Percentiles rank a stretch among this genome's conserved stretches.
Conservation (phyloP, 2,113 vertebrate species). For the Diglossa brunneiventris region DNA sequence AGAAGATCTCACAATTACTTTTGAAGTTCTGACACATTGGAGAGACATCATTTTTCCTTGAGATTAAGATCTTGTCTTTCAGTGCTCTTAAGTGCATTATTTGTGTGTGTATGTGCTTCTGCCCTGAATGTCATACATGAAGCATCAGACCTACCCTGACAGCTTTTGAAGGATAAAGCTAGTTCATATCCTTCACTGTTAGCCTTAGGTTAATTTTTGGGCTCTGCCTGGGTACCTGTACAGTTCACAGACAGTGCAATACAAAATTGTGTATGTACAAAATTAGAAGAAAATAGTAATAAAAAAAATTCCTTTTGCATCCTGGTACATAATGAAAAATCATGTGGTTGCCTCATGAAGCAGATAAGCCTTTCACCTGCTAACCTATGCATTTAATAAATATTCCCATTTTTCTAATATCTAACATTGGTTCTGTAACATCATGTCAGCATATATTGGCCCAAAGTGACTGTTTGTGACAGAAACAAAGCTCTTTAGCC, state of each 20-base stretch:
- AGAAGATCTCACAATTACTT: constrained; percentile 42
- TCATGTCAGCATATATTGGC: background rate
- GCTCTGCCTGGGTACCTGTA: background rate
- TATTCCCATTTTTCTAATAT: background rate
- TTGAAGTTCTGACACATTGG: constrained; percentile 20
- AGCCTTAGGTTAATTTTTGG: background rate
- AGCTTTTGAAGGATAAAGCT: constrained; percentile 24
- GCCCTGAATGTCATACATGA: constrained; percentile 2
- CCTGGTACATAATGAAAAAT: background rate
- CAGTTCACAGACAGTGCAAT: background rate
- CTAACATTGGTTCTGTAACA: background rate
- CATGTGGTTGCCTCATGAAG: background rate
- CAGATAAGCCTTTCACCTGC: background rate
- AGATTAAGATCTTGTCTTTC: constrained; percentile 60
- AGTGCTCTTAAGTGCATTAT: constrained; percentile 34
- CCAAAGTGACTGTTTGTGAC: background rate
- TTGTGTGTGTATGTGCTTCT: constrained; percentile 40
- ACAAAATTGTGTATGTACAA: background rate
- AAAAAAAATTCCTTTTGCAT: background rate
- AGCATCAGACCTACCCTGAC: background rate
- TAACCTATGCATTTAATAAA: background rate
- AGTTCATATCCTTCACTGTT: background rate
- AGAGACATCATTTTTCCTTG: constrained; percentile 28
- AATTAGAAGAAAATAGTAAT: background rate
- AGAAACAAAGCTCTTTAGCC: background rate